Base-by-base conservation (phyloP, 2,797 vertebrate species). In the Crocodylus rhombifer region DNA sequence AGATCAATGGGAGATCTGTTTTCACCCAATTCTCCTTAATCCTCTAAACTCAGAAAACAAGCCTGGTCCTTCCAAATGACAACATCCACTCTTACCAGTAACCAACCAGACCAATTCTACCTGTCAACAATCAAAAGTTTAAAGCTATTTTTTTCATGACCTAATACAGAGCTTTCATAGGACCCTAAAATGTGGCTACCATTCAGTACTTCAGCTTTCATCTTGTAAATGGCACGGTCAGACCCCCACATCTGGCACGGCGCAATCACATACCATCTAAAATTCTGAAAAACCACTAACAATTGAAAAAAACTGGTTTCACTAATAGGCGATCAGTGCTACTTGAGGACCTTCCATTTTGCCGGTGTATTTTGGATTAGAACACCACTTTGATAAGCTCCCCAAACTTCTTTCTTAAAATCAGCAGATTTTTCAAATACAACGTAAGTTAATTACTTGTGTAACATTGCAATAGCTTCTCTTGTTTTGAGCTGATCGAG, bases 381-480 rank as follows among this genome's bases (percentile, higher is more conserved):
- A 23, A 69, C 90, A 76, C 4, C 13, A 4, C 42, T 88, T 60
- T 82, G 30, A 82, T 87, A 78, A 33, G 33, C 33, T 67, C 30
- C 17, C 65, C 10, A 33, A 67, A 33, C 16, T 42, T 42, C 42
- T 9, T 42, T 42, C 42, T 42, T 8, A 42, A 42, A 42, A 42
- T 42, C 42, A 42, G 42, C 42, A 42, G 42, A 7, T 42, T 42
- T 42, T 42, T 42, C 42, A 42, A 95, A 86, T n/a, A 95, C 82
- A 96, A 96, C 94, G 94, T 79, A 91, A 93, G 74, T 74, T 85
- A 95, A 98, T 98, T 99, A 99, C 99, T 99, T 99, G 98, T 99
- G 99, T 94, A 99, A 98, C 99, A 99, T 99, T 83, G 99, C 99
- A 77, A 99, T 99, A 96, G 99, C 99, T 96, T 99, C 99, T 98